Evolutionary conservation across 2,888 invertebrate species (phyloP).

Genomic region (Ormyrus rosae): DNA sequence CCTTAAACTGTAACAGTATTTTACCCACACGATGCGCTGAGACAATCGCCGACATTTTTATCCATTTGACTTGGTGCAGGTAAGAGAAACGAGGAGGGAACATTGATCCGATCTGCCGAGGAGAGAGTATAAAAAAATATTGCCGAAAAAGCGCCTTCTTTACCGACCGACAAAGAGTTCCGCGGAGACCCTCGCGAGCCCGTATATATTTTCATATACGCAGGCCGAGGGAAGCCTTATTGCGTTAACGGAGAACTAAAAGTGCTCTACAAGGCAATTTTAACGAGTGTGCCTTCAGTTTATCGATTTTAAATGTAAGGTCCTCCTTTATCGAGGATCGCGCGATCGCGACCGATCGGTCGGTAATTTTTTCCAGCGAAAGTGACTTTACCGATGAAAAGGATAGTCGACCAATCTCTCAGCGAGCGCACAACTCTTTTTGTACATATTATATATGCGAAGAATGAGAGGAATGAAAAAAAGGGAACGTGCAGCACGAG

Average conservation of each 20-base stretch:
- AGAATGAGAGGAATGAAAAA: not conserved
- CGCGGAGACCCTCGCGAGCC: too few species aligned
- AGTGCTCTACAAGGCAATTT: not conserved
- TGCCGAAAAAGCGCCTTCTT: too few species aligned
- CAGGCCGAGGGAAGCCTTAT: too few species aligned
- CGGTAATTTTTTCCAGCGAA: not conserved
- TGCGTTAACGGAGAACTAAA: not conserved
- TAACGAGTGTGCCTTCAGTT: slow-evolving; percentile 29
- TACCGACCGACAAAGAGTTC: too few species aligned
- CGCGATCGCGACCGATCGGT: slow-evolving; percentile 2
- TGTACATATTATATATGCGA: slow-evolving; percentile 32
- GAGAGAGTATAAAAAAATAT: not conserved
- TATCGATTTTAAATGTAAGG: not conserved
- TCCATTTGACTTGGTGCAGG: slow-evolving; percentile 5
- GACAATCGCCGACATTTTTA: slow-evolving; percentile 15
- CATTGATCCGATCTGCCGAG: not conserved
- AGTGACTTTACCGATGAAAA: not conserved
- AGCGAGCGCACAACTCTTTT: not conserved
- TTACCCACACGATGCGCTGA: not conserved
- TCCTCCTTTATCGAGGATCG: not conserved
- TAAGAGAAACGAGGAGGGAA: not conserved
- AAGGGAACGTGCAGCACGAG: not conserved
- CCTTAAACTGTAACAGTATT: too few species aligned
- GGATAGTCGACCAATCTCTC: too few species aligned
- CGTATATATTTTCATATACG: too few species aligned